These are phyloP conservation scores for Camponotus vicinus DNA, from an alignment of 1,140 invertebrate species.

Conservation along the genomic window DNA sequence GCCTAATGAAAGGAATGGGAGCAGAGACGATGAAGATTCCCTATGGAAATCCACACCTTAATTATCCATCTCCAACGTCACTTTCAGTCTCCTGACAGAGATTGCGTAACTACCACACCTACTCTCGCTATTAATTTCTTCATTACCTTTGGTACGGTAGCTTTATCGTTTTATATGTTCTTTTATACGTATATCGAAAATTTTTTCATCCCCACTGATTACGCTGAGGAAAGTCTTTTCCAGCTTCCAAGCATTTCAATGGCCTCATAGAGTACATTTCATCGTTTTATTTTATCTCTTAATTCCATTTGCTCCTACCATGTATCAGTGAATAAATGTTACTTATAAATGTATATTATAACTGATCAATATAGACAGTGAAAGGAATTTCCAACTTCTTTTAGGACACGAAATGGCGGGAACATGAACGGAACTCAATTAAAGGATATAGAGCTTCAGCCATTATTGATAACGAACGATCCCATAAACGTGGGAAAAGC, in stretches of 20 bases:
- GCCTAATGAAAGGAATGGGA: constrained; percentile 41
- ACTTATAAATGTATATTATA: not conserved
- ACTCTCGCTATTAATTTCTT: constrained; percentile 14
- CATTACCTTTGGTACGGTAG: not conserved
- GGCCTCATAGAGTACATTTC: not conserved
- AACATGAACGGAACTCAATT: not conserved
- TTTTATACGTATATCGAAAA: not conserved
- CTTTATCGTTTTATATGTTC: constrained; percentile 6
- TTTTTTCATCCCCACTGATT: not conserved
- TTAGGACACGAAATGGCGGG: not conserved
- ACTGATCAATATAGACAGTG: not conserved
- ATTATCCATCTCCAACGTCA: constrained; percentile 21
- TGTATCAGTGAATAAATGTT: not conserved
- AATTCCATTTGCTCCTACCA: too few species aligned
- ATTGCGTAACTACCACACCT: constrained; percentile 31
- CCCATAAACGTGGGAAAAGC: not conserved
- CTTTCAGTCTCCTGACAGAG: constrained; percentile 42
- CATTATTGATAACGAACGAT: constrained; percentile 4
- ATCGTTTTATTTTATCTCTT: not conserved
- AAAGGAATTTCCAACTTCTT: not conserved
- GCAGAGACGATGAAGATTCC: constrained; percentile 37
- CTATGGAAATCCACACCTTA: constrained; percentile 60
- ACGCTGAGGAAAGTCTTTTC: not conserved
- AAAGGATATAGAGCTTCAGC: not conserved
- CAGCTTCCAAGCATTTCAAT: not conserved